Base-by-base conservation (phyloP, 1,140 invertebrate species). In the Lordiphosa clarofinis region DNA sequence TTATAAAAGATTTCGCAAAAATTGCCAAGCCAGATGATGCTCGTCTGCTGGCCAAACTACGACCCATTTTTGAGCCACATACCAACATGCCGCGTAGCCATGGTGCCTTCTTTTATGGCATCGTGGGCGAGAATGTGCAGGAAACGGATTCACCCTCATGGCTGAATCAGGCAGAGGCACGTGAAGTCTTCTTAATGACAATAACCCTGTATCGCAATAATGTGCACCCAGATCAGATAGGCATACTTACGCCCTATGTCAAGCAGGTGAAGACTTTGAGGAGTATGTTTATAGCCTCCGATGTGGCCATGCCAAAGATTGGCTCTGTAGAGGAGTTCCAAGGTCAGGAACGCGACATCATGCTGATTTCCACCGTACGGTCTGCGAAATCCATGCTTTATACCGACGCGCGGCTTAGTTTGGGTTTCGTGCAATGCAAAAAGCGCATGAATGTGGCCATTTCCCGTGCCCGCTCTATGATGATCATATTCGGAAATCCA, bases 301-400 rank as follows among this genome's bases (percentile, higher is more conserved):
- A 94, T 61, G 91, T 93, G n/a, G 84, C 93, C 5, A 81, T 92
- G 57, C 95, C 95, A 3, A 96, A 98, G 92, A 92, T 98, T 36
- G 97, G 96, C 0, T 96, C 95, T 5, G 96, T 98, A 1, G 97
- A 99, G 91, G 97, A 99, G 87, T 99, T 99, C 88, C 98, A 99
- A 90, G 97, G 97, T 4, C 88, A 88, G 73, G 97, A 99, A 89
- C 91, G 94, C 50, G 92, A 94, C 42, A 92, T 96, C 2, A 96
- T 99, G 35, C 92, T 99, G 1, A 90, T 99, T 37, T 96, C 96
- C 3, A 94, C 95, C 0, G 97, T 98, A 1, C 92, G 96, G 56
- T 93, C 94, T 0, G 87, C 90, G 8, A 89, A 90, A 3, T 57
- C 89, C 38, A 61, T 90, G 9, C 56, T 92, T 8, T 11, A 88